These are phyloP conservation scores for Heterodera filipjevi DNA, from an alignment of 2,888 invertebrate genomes.

Conservation along the genomic window DNA sequence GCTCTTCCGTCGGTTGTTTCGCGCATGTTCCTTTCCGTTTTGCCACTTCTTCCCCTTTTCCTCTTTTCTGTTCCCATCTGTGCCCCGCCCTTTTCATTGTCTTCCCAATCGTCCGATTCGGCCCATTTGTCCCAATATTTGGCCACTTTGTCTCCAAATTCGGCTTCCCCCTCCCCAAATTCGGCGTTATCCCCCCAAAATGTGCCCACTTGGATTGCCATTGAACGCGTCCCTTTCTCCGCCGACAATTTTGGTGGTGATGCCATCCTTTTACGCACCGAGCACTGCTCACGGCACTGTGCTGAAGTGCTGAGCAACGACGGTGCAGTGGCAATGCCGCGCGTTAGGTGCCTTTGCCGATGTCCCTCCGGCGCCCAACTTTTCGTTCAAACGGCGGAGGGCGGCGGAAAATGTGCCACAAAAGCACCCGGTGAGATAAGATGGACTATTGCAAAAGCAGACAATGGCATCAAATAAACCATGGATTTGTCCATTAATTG, in stretches of 20 bases:
- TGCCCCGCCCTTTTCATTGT: background rate
- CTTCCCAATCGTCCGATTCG: background rate
- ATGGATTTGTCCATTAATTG: constrained; percentile 36
- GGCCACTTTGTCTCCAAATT: background rate
- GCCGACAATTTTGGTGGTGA: background rate
- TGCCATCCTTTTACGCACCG: background rate
- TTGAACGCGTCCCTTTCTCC: constrained; percentile 2
- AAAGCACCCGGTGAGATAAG: constrained; percentile 17
- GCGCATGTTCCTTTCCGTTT: background rate
- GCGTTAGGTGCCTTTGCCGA: constrained; percentile 42
- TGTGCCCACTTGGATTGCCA: background rate
- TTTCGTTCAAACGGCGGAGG: constrained; percentile 42
- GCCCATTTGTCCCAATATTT: background rate
- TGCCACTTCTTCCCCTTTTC: background rate
- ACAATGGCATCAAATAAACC: constrained; percentile 35
- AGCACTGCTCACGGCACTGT: background rate
- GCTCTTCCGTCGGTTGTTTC: background rate
- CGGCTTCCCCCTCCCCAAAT: background rate
- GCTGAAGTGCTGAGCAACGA: background rate
- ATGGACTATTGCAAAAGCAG: background rate
- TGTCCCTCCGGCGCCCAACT: constrained; percentile 49
- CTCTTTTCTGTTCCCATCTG: background rate
- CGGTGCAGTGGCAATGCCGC: constrained; percentile 3
- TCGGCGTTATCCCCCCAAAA: background rate
- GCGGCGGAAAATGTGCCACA: constrained; percentile 9